Evolutionary conservation across 2,797 vertebrate species (phyloP).

Genomic region (Cossypha caffra): DNA sequence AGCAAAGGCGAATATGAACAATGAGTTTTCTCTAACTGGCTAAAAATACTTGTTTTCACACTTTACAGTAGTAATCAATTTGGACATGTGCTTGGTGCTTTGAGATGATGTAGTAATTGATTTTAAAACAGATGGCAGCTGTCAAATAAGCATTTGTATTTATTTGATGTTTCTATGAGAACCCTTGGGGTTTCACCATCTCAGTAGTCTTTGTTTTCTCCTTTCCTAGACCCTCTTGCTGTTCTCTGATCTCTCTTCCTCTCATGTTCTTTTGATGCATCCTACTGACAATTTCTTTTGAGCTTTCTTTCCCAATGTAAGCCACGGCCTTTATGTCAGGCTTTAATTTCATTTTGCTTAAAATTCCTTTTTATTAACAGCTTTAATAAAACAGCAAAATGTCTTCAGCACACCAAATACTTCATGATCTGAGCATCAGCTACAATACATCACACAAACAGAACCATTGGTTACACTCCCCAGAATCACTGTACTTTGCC

Average conservation of each 20-base stretch:
- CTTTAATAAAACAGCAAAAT: constrained; percentile 7
- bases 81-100: not conserved
- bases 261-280: constrained; percentile 49
- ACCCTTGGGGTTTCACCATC: not conserved
- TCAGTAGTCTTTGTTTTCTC: constrained; percentile 60
- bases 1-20: not conserved
- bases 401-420: not conserved
- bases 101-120: constrained; percentile 55
- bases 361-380: constrained; percentile 10
- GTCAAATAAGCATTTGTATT: constrained; percentile 64
- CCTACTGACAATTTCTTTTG: constrained; percentile 50
- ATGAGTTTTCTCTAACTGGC: not conserved
- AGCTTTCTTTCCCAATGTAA: not conserved
- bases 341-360: constrained; percentile 36
- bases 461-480: not conserved
- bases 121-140: constrained; percentile 61
- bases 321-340: not conserved
- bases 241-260: constrained; percentile 48
- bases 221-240: constrained; percentile 1
- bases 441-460: not conserved
- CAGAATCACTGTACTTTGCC: not conserved
- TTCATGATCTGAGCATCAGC: not conserved
- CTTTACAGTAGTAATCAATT: not conserved
- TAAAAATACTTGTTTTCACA: constrained; percentile 18
- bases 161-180: constrained; percentile 57